These are phyloP conservation scores for Collichthys lucidus DNA, from an alignment of 2,113 vertebrate genomes.

Conservation along the genomic window DNA sequence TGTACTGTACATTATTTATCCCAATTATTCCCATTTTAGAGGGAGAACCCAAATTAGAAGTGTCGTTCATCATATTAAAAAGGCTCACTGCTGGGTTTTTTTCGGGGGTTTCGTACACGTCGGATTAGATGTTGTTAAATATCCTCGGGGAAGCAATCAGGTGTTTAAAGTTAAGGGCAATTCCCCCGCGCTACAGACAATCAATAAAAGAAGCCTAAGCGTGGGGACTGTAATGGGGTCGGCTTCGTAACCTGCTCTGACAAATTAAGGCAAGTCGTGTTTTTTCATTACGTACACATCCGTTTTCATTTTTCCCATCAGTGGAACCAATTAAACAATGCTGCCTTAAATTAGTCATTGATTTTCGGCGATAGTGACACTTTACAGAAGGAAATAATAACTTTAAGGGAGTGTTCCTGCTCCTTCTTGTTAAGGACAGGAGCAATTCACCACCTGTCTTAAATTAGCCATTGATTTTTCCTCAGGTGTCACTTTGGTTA, in stretches of 20 bases:
- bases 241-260: slow-evolving; percentile 72
- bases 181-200: slow-evolving; percentile 64
- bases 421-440: slow-evolving; percentile 57
- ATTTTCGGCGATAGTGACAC: slow-evolving; percentile 81
- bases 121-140: slow-evolving; percentile 71
- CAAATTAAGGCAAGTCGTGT: slow-evolving; percentile 81
- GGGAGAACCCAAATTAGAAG: slow-evolving; percentile 22
- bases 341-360: slow-evolving; percentile 82
- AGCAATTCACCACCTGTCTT: slow-evolving; percentile 71
- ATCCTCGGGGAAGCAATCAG: slow-evolving; percentile 74
- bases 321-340: slow-evolving; percentile 82
- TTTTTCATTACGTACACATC: slow-evolving; percentile 84
- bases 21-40: slow-evolving; percentile 15
- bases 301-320: slow-evolving; percentile 82
- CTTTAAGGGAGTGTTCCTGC: slow-evolving; percentile 64
- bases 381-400: slow-evolving; percentile 80
- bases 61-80: slow-evolving; percentile 55
- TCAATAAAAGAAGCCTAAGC: slow-evolving; percentile 70
- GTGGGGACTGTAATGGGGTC: slow-evolving; percentile 57
- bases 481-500: slow-evolving; percentile 80
- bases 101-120: slow-evolving; percentile 23
- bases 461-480: slow-evolving; percentile 84
- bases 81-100: not conserved
- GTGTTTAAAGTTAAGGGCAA: slow-evolving; percentile 75
- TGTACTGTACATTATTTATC: not conserved